Percentiles rank a stretch among this genome's conserved stretches.
phyloP scores from a whole-genome alignment of 2,113 vertebrate species.

The Phycodurus eques region DNA sequence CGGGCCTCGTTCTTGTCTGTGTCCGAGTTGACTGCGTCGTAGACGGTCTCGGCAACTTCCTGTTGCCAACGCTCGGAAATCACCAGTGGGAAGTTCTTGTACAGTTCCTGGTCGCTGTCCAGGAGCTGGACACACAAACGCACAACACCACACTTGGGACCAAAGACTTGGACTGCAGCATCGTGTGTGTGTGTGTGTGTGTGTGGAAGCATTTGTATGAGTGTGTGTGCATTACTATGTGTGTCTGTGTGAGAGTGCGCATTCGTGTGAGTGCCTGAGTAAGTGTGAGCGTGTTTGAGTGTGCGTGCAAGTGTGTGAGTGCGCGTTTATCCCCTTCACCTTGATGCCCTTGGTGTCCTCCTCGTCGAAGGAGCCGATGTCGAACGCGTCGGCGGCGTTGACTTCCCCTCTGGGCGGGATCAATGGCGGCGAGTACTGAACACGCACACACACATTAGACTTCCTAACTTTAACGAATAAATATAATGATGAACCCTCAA shows the following conservation, averaged over 20 bases:
- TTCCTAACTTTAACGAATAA: too few relatives aligned
- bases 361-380: constrained; percentile 97
- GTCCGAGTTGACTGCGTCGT: constrained; percentile 92
- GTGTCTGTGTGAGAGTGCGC: too few relatives aligned
- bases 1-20: constrained; percentile 93
- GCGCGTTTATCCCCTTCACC: constrained; percentile 65
- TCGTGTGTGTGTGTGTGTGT: too few relatives aligned
- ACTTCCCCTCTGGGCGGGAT: constrained; percentile 96
- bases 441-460: background rate
- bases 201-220: too few relatives aligned
- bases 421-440: constrained; percentile 89
- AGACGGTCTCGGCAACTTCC: constrained; percentile 95
- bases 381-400: constrained; percentile 95
- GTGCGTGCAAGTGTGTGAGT: too few relatives aligned
- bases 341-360: constrained; percentile 99
- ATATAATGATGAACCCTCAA: too few relatives aligned
- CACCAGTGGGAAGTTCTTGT: constrained; percentile 98
- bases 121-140: constrained; percentile 75
- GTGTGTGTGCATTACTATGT: too few relatives aligned
- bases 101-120: constrained; percentile 97
- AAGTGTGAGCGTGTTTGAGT: too few relatives aligned
- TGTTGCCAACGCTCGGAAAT: constrained; percentile 99
- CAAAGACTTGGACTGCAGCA: background rate
- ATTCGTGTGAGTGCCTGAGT: too few relatives aligned
- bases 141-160: background rate